Evolutionary conservation across 2,888 invertebrate genomes (phyloP).

Genomic region (Galerucella pusilla): DNA sequence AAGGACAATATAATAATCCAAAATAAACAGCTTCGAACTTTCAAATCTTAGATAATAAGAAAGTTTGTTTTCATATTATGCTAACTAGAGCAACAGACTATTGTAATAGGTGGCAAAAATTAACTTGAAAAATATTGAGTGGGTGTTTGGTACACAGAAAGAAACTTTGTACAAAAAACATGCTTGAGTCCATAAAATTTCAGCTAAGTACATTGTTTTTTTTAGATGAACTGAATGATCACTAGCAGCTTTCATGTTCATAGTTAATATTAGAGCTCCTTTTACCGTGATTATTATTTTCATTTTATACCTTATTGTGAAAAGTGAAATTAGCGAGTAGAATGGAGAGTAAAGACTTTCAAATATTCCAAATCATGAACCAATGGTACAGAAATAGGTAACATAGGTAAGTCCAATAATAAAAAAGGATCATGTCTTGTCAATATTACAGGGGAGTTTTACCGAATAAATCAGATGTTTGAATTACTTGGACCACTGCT

Average conservation of each 20-base stretch:
- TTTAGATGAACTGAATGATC: not conserved
- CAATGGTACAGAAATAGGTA: not conserved
- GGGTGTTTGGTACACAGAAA: too few species aligned
- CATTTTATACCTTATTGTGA: too few species aligned
- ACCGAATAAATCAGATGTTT: conserved; percentile 27
- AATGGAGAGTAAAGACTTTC: not conserved
- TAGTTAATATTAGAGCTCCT: not conserved
- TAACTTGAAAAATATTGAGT: too few species aligned
- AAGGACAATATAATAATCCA: too few species aligned
- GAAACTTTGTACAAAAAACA: too few species aligned
- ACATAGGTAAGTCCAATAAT: not conserved
- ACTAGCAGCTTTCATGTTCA: not conserved
- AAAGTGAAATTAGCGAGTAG: too few species aligned
- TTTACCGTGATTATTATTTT: not conserved
- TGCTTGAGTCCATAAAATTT: not conserved
- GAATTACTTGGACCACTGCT: conserved; percentile 46
- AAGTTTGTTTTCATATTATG: too few species aligned
- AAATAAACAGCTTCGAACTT: too few species aligned
- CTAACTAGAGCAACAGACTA: too few species aligned
- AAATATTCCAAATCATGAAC: not conserved
- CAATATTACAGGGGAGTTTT: conserved; percentile 21
- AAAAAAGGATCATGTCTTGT: not conserved
- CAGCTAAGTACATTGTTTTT: too few species aligned
- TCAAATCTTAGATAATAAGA: too few species aligned
- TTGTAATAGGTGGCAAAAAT: too few species aligned